phyloP scores from a whole-genome alignment of 2,888 invertebrate species.

The Sycophila texana region DNA sequence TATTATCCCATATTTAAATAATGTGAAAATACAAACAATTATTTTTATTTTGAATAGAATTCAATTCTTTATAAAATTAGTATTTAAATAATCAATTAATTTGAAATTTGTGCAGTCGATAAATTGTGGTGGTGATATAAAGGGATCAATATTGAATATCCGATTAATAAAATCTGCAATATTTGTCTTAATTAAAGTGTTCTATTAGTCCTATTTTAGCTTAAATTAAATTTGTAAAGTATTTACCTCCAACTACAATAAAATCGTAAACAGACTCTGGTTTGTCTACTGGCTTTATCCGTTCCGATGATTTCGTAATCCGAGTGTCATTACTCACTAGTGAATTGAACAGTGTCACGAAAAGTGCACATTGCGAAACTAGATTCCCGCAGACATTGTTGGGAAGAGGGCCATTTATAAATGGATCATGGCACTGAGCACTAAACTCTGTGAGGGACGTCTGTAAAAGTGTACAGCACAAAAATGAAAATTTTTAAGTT shows the following conservation, averaged over 20 bases:
- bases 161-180: too few species aligned
- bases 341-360: slow-evolving; percentile 63
- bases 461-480: slow-evolving; percentile 10
- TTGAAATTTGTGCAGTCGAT: background rate
- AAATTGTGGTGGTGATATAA: background rate
- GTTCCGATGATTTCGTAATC: slow-evolving; percentile 76
- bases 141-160: too few species aligned
- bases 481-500: background rate
- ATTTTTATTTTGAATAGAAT: background rate
- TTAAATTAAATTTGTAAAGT: background rate
- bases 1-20: too few species aligned
- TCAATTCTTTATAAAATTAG: background rate
- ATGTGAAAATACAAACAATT: background rate
- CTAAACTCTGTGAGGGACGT: background rate
- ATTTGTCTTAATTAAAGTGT: too few species aligned
- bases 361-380: slow-evolving; percentile 48
- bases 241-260: slow-evolving; percentile 79
- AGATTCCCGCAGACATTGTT: slow-evolving; percentile 60
- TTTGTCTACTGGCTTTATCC: slow-evolving; percentile 74
- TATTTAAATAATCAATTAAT: background rate
- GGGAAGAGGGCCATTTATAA: slow-evolving; percentile 61
- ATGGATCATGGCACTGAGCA: slow-evolving; percentile 54
- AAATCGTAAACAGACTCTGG: slow-evolving; percentile 79
- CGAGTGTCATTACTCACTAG: slow-evolving; percentile 56
- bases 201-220: too few species aligned